A percentile compares a stretch with the other conserved stretches of the same genome.
phyloP scores from a whole-genome alignment of 2,888 invertebrate genomes.

The Xestoiulus laeticollis region DNA sequence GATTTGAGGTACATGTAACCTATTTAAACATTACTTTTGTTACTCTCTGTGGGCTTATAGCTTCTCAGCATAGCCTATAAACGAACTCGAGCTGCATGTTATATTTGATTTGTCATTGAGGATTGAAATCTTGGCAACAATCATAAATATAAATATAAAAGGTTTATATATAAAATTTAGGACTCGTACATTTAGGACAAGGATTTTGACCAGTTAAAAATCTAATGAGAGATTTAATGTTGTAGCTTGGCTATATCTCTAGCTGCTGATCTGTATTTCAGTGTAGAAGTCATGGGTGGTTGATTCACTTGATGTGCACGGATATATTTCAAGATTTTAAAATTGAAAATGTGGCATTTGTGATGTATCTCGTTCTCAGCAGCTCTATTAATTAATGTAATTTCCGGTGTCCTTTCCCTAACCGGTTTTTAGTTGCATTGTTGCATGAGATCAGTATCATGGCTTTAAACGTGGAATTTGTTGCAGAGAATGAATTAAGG shows the following conservation, averaged over 20 bases:
- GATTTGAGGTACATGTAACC: constrained; percentile 43
- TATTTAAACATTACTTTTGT: not conserved
- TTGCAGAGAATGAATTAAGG: not conserved
- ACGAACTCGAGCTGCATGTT: not conserved
- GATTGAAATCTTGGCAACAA: constrained; percentile 14
- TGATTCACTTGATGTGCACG: not conserved
- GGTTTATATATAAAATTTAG: not conserved
- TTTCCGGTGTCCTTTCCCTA: not conserved
- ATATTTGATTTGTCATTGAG: constrained; percentile 40
- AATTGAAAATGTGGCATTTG: too few species aligned
- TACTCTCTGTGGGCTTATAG: not conserved
- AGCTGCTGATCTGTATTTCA: not conserved
- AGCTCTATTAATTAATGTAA: not conserved
- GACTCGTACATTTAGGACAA: constrained; percentile 17
- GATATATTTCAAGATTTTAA: not conserved
- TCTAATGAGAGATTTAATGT: not conserved
- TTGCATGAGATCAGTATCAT: too few species aligned
- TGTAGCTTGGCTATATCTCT: not conserved
- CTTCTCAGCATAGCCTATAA: not conserved
- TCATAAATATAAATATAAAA: not conserved
- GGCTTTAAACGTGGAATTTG: too few species aligned
- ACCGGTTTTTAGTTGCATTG: not conserved
- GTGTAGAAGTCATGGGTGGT: not conserved
- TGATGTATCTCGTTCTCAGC: too few species aligned
- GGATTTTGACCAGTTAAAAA: constrained; percentile 11